Conservation (phyloP, 2,113 vertebrate species). For the Ginglymostoma cirratum region DNA sequence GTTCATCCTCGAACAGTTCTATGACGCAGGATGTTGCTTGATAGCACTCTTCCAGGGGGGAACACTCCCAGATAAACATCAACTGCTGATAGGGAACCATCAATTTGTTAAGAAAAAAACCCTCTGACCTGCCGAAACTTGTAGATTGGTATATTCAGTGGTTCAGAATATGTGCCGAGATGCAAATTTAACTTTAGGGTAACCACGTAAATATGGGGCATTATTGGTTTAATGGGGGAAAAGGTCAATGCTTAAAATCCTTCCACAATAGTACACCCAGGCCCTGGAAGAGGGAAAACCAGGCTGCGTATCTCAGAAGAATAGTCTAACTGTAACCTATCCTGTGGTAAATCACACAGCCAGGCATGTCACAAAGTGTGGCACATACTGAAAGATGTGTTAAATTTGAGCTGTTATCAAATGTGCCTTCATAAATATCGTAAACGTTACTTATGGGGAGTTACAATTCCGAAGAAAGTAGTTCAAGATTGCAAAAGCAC, state of each 20-base stretch:
- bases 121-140: not conserved
- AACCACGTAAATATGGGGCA: not conserved
- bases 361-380: too few species aligned
- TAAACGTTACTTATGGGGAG: not conserved
- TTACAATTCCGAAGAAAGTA: not conserved
- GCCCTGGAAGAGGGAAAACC: not conserved
- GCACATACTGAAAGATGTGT: not conserved
- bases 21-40: not conserved
- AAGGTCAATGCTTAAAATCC: too few species aligned
- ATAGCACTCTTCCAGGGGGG: not conserved
- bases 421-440: not conserved
- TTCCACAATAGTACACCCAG: not conserved
- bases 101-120: not conserved
- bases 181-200: not conserved
- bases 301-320: not conserved
- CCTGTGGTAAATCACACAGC: too few species aligned
- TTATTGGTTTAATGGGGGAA: not conserved
- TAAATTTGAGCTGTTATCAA: not conserved
- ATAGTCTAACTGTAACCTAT: not conserved
- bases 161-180: not conserved
- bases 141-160: not conserved
- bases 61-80: not conserved
- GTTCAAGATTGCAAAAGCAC: not conserved
- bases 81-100: not conserved
- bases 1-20: not conserved